phyloP scores from a whole-genome alignment of 2,888 invertebrate genomes.

The Leptinotarsa peninsularis region DNA sequence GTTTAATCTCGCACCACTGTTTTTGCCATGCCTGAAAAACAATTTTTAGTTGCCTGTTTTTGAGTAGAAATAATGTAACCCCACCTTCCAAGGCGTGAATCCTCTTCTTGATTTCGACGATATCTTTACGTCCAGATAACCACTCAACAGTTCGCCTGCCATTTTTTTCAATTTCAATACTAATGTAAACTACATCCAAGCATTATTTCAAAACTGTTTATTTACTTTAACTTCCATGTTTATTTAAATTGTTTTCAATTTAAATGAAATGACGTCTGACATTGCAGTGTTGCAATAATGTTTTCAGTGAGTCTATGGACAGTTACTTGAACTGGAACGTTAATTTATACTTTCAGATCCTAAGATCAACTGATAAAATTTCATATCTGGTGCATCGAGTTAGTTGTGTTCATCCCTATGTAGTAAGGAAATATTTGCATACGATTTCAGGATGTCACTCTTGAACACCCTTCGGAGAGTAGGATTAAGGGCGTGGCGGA shows the following conservation, averaged over 20 bases:
- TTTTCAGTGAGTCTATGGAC: too few species aligned
- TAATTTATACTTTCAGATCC: too few species aligned
- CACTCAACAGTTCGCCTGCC: constrained; percentile 65
- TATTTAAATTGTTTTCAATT: constrained; percentile 4
- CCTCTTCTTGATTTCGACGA: constrained; percentile 72
- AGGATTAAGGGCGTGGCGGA: too few species aligned
- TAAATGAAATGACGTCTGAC: too few species aligned
- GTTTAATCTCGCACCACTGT: constrained; percentile 75
- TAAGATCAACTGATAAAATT: too few species aligned
- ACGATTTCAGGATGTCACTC: too few species aligned
- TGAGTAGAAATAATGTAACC: constrained; percentile 45
- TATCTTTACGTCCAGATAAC: constrained; percentile 75
- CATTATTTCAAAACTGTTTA: constrained; percentile 2
- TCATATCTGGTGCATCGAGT: too few species aligned
- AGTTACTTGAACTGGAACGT: too few species aligned
- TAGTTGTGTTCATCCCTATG: too few species aligned
- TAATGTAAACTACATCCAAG: background rate
- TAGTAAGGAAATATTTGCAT: too few species aligned
- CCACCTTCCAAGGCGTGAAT: constrained; percentile 75
- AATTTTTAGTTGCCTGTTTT: background rate
- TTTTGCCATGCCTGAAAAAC: constrained; percentile 72
- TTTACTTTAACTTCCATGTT: constrained; percentile 4
- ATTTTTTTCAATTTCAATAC: constrained; percentile 6
- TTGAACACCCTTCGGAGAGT: too few species aligned
- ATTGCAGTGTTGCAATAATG: too few species aligned